Percentiles rank a stretch among this genome's conserved stretches.
Evolutionary conservation across 92 coral and sea anemone species (phyloP).

Genomic region (Siderastrea radians): DNA sequence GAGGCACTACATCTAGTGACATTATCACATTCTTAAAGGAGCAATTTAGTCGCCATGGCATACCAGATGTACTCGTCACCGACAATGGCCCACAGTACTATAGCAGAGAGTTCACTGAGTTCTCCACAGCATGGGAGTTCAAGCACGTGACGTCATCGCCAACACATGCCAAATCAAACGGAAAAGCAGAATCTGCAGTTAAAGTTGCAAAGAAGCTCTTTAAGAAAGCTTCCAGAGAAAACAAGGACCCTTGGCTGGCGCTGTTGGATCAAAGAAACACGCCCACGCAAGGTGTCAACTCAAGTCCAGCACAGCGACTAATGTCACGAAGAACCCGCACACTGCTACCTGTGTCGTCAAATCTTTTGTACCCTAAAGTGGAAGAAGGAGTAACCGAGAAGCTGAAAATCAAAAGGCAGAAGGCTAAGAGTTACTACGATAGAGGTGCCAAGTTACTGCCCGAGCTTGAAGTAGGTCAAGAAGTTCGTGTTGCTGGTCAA

Average conservation of each 20-base stretch:
- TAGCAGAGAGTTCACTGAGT: slow-evolving; percentile 31
- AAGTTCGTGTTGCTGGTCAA: slow-evolving; percentile 41
- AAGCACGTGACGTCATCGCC: slow-evolving; percentile 8
- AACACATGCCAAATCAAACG: slow-evolving; percentile 2
- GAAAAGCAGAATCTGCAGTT: background rate
- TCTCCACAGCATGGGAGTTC: slow-evolving; percentile 36
- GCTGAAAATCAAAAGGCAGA: slow-evolving; percentile 45
- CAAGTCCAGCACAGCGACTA: slow-evolving; percentile 27
- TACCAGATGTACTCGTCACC: slow-evolving; percentile 47
- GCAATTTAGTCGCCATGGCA: slow-evolving; percentile 58
- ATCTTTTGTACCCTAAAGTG: slow-evolving; percentile 17
- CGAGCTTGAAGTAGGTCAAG: slow-evolving; percentile 34
- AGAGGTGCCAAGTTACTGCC: slow-evolving; percentile 15
- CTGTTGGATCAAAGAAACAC: slow-evolving; percentile 47
- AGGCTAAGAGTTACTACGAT: slow-evolving; percentile 38
- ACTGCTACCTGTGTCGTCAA: background rate
- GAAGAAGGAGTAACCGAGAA: slow-evolving; percentile 33
- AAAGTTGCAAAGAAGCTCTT: background rate
- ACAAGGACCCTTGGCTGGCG: slow-evolving; percentile 40
- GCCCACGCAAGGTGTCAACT: slow-evolving; percentile 17
- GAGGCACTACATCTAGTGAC: background rate
- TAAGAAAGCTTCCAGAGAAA: slow-evolving; percentile 4
- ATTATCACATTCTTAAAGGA: slow-evolving; percentile 32
- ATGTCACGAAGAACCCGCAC: slow-evolving; percentile 12
- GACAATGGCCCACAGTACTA: slow-evolving; percentile 47